Percentiles rank a stretch among this genome's conserved stretches.
Conservation (phyloP, 2,113 vertebrate species). For the Ctenomys sociabilis region DNA sequence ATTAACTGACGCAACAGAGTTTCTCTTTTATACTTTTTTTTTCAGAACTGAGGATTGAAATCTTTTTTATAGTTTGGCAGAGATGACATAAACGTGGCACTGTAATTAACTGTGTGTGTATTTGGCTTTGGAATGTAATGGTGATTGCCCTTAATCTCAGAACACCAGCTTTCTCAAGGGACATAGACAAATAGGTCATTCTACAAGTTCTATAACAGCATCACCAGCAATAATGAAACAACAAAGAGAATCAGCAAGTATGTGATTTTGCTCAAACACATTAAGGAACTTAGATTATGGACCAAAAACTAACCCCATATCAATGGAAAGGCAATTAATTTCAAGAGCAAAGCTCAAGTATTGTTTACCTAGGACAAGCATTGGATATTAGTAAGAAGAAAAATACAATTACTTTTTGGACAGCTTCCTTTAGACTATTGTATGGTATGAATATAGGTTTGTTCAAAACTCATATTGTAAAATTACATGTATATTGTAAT, state of each 20-base stretch:
- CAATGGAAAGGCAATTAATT: not conserved
- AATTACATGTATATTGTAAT: not conserved
- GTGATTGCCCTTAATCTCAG: not conserved
- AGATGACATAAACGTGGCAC: not conserved
- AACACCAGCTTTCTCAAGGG: not conserved
- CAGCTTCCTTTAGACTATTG: not conserved
- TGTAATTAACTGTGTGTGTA: not conserved
- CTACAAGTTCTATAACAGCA: not conserved
- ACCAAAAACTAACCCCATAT: not conserved
- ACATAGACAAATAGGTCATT: not conserved
- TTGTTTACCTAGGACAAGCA: not conserved
- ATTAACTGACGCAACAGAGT: not conserved
- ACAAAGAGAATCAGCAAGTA: not conserved
- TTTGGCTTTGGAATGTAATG: not conserved
- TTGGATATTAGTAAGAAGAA: not conserved
- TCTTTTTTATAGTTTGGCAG: not conserved
- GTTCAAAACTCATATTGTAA: not conserved
- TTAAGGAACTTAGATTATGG: not conserved
- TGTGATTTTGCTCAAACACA: not conserved
- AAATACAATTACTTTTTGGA: not conserved
- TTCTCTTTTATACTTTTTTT: not conserved
- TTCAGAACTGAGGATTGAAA: too few relatives aligned
- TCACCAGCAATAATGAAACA: not conserved
- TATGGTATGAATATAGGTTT: not conserved
- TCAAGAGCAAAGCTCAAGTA: not conserved